Base-by-base conservation (phyloP, 2,888 invertebrate species). In the Drosophila kuntzei region DNA sequence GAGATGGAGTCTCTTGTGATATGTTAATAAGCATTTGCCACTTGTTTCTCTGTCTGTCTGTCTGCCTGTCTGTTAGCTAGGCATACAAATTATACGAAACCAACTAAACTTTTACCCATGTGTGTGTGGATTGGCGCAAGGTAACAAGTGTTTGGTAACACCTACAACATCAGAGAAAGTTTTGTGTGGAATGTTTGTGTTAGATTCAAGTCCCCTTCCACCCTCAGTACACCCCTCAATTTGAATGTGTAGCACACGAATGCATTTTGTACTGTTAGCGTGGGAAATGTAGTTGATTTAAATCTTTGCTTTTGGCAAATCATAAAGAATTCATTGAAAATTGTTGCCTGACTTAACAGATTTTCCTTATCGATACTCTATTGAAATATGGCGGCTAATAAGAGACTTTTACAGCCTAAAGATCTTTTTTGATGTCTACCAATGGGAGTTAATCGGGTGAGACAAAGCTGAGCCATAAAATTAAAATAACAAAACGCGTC, bases 21-120 rank as follows among this genome's bases (percentile, higher is more conserved):
- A 85, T 85, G 85, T 85, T 85, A 85, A 85, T 85, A 87, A 81
- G 85, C 81, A 81, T 76, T 79, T 85, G 85, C 85, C 87, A 88
- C 83, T 86, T 84, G 83, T 68, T 77, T 60, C 49, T 29, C 6
- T 53, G 57, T 58, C 53, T 50, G 53, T 50, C 46, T 57, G 3
- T 25, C 4, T 32, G 1, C 4, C 11, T 25, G 34, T 20, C 27
- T 39, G 41, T 44, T 54, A 39, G 64, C 51, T 63, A 62, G 63
- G 71, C 77, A 71, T 69, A 72, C 75, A 84, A 82, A 87, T 87
- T 80, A 78, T 85, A 72, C 69, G 61, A 59, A n/a, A 22, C 50
- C 70, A 69, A 27, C 58, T 70, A 70, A 53, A 55, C 63, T 67
- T 54, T 60, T 63, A 63, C 57, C 62, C 50, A 59, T 16, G 51